These are phyloP conservation scores for Eonycteris spelaea DNA, from an alignment of 2,113 vertebrate species.

Conservation along the genomic window DNA sequence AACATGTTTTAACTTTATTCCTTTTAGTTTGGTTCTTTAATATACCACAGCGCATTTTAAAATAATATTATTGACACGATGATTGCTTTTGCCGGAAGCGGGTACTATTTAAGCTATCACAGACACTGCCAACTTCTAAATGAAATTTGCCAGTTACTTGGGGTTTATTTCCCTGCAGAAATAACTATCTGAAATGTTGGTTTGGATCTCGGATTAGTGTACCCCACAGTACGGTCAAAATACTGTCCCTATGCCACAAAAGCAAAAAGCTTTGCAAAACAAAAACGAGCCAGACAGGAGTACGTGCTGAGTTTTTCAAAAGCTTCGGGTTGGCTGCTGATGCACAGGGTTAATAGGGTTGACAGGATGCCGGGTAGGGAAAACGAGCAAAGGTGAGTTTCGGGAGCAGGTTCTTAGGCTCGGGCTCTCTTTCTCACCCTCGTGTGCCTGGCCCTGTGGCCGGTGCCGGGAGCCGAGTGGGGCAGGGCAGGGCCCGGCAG, in stretches of 20 bases:
- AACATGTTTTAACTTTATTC: neutral
- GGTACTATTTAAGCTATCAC: neutral
- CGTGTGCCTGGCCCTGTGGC: neutral
- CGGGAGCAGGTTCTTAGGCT: neutral
- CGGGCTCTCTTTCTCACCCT: rapidly evolving
- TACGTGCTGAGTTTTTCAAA: rapidly evolving
- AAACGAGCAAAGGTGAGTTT: too few relatives aligned
- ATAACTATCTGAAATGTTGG: neutral
- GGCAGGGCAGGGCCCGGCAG: neutral
- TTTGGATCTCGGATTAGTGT: neutral
- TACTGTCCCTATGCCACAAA: neutral
- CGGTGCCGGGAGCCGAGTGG: neutral
- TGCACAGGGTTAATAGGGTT: neutral
- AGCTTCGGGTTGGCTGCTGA: neutral
- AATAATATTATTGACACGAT: neutral
- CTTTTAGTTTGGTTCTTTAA: neutral
- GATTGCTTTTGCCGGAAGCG: too few relatives aligned
- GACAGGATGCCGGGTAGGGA: neutral
- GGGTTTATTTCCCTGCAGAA: neutral
- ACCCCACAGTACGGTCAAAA: neutral
- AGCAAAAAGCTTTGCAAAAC: neutral
- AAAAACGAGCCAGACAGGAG: neutral
- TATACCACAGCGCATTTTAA: neutral
- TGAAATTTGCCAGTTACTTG: neutral
- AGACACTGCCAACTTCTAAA: neutral